Evolutionary conservation across 2,797 vertebrate species (phyloP), one percentile per base, ranked within the genome.

Genomic region (Glossophaga mutica): DNA sequence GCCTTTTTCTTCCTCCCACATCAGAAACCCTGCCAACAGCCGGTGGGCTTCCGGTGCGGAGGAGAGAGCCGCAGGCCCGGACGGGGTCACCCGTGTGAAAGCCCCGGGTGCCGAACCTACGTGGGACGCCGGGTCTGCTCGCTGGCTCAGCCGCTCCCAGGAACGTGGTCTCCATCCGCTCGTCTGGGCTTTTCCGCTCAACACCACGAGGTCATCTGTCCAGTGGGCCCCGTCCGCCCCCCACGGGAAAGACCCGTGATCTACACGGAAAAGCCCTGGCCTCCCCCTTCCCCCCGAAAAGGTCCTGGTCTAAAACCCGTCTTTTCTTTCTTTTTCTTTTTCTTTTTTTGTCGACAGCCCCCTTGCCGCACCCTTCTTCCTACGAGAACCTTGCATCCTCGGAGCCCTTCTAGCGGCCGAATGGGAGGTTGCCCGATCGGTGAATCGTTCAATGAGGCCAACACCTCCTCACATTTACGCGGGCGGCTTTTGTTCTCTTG

Each of bases 21-120:
- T 44, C 77, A 85, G 91, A 96, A 97, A 96, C 91, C 83, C 89
- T 87, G 71, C 95, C 94, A 96, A 52, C 67, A 83, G 46, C 42
- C 82, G 74, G 96, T 76, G 97, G 95, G 83, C 48, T 84, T 59
- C 91, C 91, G 82, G 95, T 11, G 68, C 24, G 37, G 9, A 6
- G 24, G 21, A 70, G 68, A 39, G 24, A 70, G 59, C 68, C 34
- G 4, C 67, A 70, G 34, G 67, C 34, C 68, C 12, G 2, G 3
- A 6, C 11, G 68, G 34, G 11, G 37, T 11, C 68, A 22, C 68
- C 68, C 4, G 67, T 5, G 67, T 34, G 10, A 10, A 19, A 37
- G 67, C 19, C 68, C 10, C 1, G 2, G 68, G 6, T 37, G 3
- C 67, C 67, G 22, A 10, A 11, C 39, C 24, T 5, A 6, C 59